Percentiles rank a stretch among this genome's conserved stretches.
Conservation (phyloP, 2,888 invertebrate genomes). For the Campopleginae sp. region DNA sequence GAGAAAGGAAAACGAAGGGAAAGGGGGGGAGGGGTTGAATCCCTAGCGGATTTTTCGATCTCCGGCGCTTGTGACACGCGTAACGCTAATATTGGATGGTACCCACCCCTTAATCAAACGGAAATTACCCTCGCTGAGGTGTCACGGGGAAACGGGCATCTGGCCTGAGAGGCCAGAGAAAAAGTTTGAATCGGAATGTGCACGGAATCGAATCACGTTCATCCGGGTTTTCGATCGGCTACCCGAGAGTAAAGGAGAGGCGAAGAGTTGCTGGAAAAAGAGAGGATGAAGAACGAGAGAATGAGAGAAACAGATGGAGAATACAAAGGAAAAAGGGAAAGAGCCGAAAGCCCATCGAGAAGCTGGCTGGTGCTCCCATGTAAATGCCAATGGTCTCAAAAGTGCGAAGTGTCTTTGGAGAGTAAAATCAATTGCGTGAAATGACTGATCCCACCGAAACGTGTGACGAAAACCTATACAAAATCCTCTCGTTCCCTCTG, state of each 20-base stretch:
- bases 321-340: conserved; percentile 26
- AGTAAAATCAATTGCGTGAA: conserved; percentile 66
- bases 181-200: conserved; percentile 83
- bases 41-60: conserved; percentile 59
- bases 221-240: conserved; percentile 61
- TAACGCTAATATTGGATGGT: conserved; percentile 76
- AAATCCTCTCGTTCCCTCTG: not conserved
- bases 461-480: conserved; percentile 48
- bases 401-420: conserved; percentile 52
- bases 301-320: not conserved
- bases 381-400: conserved; percentile 59
- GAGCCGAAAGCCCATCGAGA: conserved; percentile 46
- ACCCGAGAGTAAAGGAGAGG: conserved; percentile 23
- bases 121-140: conserved; percentile 65
- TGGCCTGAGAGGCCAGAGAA: conserved; percentile 70
- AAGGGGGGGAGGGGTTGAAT: conserved; percentile 19
- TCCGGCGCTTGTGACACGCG: conserved; percentile 70
- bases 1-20: not conserved
- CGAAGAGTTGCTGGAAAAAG: conserved; percentile 14
- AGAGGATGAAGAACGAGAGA: conserved; percentile 5
- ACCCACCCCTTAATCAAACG: conserved; percentile 66
- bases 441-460: conserved; percentile 59
- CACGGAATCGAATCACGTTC: conserved; percentile 83
- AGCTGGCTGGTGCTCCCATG: conserved; percentile 52
- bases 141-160: conserved; percentile 58